Percentiles rank a stretch among this genome's conserved stretches.
Conservation (phyloP, 2,113 vertebrate genomes). For the Piaya cayana region DNA sequence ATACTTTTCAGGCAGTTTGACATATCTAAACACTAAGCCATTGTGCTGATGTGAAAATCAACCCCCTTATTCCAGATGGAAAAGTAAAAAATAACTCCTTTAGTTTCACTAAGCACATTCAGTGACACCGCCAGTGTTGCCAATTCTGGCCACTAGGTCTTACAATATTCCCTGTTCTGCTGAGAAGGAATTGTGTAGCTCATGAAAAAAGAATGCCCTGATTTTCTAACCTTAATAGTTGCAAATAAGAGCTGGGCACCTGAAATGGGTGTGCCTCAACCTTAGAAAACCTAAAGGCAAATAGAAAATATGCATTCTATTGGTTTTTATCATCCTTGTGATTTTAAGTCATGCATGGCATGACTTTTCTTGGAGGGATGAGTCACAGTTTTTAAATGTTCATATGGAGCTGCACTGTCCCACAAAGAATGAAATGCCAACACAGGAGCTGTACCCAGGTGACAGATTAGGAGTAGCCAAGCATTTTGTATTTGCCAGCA, state of each 20-base stretch:
- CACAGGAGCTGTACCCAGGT: background rate
- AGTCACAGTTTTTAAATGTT: constrained; percentile 15
- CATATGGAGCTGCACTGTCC: background rate
- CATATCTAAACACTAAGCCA: background rate
- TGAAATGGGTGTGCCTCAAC: background rate
- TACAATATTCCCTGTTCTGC: background rate
- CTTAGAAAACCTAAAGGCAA: constrained; percentile 28
- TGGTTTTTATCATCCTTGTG: constrained; percentile 20
- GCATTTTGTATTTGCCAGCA: background rate
- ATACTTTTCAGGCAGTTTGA: background rate
- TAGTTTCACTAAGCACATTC: background rate
- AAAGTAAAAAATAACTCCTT: background rate
- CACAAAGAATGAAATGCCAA: background rate
- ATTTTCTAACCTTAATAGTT: background rate
- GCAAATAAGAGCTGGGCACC: background rate
- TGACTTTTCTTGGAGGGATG: constrained; percentile 10
- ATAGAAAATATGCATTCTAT: constrained; percentile 31
- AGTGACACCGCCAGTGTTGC: background rate
- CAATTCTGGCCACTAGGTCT: background rate
- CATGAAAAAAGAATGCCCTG: background rate
- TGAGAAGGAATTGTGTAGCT: background rate
- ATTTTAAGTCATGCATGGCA: constrained; percentile 50
- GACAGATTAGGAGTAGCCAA: background rate
- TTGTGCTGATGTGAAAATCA: background rate
- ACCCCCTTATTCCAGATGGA: background rate